Base-by-base conservation (phyloP, 2,797 vertebrate species). In the Numenius phaeopus region DNA sequence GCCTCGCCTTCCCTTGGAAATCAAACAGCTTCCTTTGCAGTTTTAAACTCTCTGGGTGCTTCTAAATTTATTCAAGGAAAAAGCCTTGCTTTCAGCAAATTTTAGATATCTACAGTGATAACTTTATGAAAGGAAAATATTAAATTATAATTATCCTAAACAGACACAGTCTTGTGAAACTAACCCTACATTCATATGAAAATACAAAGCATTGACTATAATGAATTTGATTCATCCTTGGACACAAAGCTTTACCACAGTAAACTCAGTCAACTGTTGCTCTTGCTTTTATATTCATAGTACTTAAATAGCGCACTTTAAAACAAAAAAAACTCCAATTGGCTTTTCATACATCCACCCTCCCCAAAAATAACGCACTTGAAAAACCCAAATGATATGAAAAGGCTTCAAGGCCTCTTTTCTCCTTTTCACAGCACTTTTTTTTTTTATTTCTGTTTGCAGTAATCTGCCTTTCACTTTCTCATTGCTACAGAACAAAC, bases 391-490 rank as follows among this genome's bases (percentile, higher is more conserved):
- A 98, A 98, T 98, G 98, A 98, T 98, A 98, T 98, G 98, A 98
- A 98, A 98, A 98, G 98, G 98, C 98, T 98, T 98, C 98, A 98
- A 98, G 98, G 98, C 97, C 98, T 98, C 98, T 98, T 98, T 98
- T 98, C 98, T 98, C 98, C 98, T 97, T 98, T 98, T 98, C 98
- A 98, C 98, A 98, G 98, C 94, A 96, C 97, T 97, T 97, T 98
- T 98, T 87, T 96, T 98, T 98, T 98, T 98, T 96, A 98, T 98
- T 98, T 98, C 98, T 98, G 98, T 98, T 98, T 98, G 98, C 98
- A 98, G 98, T 98, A 98, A 98, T 98, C 98, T 98, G 98, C 98
- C 98, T 98, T 98, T 98, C 98, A 98, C 98, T 98, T 98, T 98
- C 98, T 98, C 98, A 98, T 98, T 98, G 98, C 98, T 98, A 98